Evolutionary conservation across 2,888 invertebrate genomes (phyloP).

Genomic region (Lasioglossum leucozonium): DNA sequence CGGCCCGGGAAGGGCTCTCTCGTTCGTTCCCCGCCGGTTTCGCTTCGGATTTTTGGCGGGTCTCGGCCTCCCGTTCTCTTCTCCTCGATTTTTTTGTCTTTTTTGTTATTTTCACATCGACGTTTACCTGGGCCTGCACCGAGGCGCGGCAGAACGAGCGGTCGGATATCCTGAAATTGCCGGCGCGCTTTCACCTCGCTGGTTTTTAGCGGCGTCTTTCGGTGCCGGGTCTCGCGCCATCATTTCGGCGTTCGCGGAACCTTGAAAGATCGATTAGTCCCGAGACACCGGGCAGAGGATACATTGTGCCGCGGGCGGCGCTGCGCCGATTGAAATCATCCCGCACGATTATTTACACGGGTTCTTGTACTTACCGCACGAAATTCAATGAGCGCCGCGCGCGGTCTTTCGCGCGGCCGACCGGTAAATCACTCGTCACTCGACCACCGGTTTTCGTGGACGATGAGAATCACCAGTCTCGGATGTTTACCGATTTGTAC

Average conservation of each 20-base stretch:
- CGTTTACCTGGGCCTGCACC: conserved; percentile 57
- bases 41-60: conserved; percentile 62
- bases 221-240: neutral
- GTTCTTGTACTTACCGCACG: neutral
- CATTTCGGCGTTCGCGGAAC: conserved; percentile 1
- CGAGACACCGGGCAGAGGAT: conserved; percentile 23
- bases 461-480: neutral
- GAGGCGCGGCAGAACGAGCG: too few relatives aligned
- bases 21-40: conserved; percentile 49
- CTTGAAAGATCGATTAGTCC: conserved; percentile 51
- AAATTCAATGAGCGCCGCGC: conserved; percentile 6
- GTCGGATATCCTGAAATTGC: conserved; percentile 50
- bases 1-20: conserved; percentile 65
- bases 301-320: conserved; percentile 22
- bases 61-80: neutral
- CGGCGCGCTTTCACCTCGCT: conserved; percentile 38
- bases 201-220: neutral
- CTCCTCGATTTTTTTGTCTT: neutral
- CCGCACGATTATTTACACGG: neutral
- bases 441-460: neutral
- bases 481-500: too few relatives aligned
- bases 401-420: neutral
- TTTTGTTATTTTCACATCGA: conserved; percentile 26
- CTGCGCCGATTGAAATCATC: neutral
- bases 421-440: neutral